A percentile compares a stretch with the other conserved stretches of the same genome.
These are phyloP conservation scores for Baryphthengus martii DNA, from an alignment of 2,113 vertebrate genomes.

Conservation along the genomic window DNA sequence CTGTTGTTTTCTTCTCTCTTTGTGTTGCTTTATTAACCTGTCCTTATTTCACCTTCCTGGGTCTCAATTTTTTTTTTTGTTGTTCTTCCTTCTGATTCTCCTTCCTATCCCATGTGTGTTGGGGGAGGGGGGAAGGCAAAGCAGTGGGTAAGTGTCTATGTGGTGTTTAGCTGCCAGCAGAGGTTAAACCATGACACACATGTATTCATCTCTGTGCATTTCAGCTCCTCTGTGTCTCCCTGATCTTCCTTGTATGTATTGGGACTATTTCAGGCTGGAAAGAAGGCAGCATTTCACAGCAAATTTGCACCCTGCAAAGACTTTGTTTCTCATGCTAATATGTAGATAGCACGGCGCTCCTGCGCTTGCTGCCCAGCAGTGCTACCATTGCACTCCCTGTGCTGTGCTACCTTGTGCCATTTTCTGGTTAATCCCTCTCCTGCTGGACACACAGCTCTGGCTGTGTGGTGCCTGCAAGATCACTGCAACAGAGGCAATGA, in stretches of 20 bases:
- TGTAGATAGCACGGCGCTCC: fast-evolving
- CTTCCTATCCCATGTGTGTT: too few species aligned
- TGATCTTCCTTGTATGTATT: background rate
- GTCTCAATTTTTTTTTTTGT: too few species aligned
- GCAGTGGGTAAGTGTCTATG: too few species aligned
- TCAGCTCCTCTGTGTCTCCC: background rate
- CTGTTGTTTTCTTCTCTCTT: too few species aligned
- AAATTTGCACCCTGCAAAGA: background rate
- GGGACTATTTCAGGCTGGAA: background rate
- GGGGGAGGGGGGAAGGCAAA: too few species aligned
- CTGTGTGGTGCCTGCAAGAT: background rate
- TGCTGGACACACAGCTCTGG: background rate
- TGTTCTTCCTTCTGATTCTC: too few species aligned
- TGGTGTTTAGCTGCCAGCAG: too few species aligned
- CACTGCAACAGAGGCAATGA: background rate
- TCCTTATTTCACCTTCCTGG: too few species aligned
- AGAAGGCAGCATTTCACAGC: background rate
- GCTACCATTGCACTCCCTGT: fast-evolving
- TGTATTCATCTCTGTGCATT: background rate
- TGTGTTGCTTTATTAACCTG: too few species aligned
- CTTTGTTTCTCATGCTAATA: background rate
- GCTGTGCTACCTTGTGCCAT: background rate
- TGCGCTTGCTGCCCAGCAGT: background rate
- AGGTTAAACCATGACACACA: too few species aligned
- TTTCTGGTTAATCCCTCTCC: background rate